Percentiles rank a stretch among this genome's conserved stretches.
phyloP scores from a whole-genome alignment of 2,113 vertebrate species.

The Limnothrissa miodon region DNA sequence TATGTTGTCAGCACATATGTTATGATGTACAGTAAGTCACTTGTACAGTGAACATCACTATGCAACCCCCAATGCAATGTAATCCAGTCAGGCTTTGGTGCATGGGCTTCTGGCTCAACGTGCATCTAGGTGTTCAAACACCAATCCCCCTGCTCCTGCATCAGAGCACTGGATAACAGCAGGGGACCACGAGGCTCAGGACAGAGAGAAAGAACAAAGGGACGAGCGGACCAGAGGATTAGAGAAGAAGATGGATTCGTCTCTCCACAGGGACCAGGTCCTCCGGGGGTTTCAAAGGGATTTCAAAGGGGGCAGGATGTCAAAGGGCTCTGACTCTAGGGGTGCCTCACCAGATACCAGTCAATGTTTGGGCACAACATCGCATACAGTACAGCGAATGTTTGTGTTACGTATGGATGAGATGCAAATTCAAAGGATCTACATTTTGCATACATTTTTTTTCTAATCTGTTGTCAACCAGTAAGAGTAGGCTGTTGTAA shows the following conservation, averaged over 20 bases:
- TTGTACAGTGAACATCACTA: not conserved
- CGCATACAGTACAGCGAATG: not conserved
- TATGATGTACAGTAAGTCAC: not conserved
- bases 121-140: not conserved
- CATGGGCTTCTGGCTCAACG: not conserved
- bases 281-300: not conserved
- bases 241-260: not conserved
- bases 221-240: not conserved
- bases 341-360: constrained; percentile 4
- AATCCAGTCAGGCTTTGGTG: not conserved
- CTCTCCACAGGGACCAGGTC: not conserved
- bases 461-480: not conserved
- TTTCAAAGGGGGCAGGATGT: not conserved
- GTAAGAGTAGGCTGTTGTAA: not conserved
- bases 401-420: not conserved
- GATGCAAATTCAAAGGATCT: not conserved
- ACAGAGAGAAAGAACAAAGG: not conserved
- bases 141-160: not conserved
- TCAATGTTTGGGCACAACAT: not conserved
- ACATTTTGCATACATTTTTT: not conserved
- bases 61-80: not conserved
- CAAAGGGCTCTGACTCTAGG: not conserved
- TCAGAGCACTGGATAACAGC: not conserved
- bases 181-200: not conserved
- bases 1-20: not conserved